These are phyloP conservation scores for Psammodynastes pulverulentus DNA, from an alignment of 2,113 vertebrate species.

Conservation along the genomic window DNA sequence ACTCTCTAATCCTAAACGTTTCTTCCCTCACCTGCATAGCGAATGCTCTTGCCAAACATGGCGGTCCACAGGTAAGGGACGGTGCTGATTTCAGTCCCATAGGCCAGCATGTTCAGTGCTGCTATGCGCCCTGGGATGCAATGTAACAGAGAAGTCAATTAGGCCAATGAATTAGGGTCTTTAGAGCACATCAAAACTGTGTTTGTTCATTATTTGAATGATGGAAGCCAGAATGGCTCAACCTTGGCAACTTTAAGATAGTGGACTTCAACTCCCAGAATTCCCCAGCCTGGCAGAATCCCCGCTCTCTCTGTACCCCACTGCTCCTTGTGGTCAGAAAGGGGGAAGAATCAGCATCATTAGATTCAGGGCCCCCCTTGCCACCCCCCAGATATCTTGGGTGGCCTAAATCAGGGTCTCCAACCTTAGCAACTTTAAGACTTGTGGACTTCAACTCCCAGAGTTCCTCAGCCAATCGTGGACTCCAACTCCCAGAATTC, in stretches of 20 bases:
- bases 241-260: neutral
- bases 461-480: too few relatives aligned
- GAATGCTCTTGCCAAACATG: constrained; percentile 95
- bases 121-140: constrained; percentile 81
- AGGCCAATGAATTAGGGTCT: too few relatives aligned
- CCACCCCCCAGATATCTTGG: too few relatives aligned
- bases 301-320: neutral
- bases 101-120: constrained; percentile 91
- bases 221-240: neutral
- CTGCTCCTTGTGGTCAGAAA: neutral
- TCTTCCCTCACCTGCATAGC: constrained; percentile 81
- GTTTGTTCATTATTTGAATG: neutral
- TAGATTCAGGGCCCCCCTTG: neutral
- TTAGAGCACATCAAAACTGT: neutral
- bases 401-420: too few relatives aligned
- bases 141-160: neutral
- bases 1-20: neutral
- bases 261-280: too few relatives aligned
- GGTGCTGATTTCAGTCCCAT: constrained; percentile 83
- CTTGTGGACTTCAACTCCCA: too few relatives aligned
- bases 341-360: neutral
- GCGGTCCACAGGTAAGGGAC: constrained; percentile 95
- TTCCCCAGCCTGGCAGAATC: neutral
- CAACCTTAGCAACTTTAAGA: too few relatives aligned
- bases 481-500: too few relatives aligned